Percentiles rank a stretch among this genome's conserved stretches.
These are phyloP conservation scores for Macaria notata DNA, from an alignment of 2,888 invertebrate genomes.

Conservation along the genomic window DNA sequence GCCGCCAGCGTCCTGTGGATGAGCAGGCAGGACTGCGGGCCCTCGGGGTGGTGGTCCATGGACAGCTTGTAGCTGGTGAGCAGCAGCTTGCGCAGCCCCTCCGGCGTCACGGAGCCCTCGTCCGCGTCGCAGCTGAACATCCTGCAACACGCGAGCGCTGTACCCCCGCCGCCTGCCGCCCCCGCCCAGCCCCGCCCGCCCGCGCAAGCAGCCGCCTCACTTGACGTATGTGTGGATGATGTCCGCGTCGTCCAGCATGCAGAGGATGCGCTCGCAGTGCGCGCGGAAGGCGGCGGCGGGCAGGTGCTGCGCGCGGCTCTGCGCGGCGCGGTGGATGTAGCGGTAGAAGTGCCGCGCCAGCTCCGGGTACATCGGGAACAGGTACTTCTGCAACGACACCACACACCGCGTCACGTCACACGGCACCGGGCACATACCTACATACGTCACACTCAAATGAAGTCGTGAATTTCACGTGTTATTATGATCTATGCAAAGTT, in stretches of 20 bases:
- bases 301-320: constrained; percentile 84
- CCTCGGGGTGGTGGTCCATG: constrained; percentile 90
- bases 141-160: constrained; percentile 46
- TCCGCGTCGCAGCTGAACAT: constrained; percentile 82
- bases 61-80: constrained; percentile 89
- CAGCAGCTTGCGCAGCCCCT: constrained; percentile 85
- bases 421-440: too few species aligned
- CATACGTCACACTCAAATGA: too few species aligned
- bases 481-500: too few species aligned
- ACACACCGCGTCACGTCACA: neutral
- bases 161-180: too few species aligned
- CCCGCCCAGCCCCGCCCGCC: too few species aligned
- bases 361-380: constrained; percentile 90
- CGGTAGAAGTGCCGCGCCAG: constrained; percentile 86
- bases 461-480: too few species aligned
- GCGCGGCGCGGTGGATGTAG: constrained; percentile 82
- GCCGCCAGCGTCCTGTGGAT: constrained; percentile 88
- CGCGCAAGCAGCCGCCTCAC: constrained; percentile 3
- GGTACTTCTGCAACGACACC: constrained; percentile 81
- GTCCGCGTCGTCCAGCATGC: constrained; percentile 80
- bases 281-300: constrained; percentile 85
- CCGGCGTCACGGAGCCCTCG: constrained; percentile 83
- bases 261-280: constrained; percentile 86
- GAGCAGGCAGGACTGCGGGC: constrained; percentile 83
- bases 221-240: constrained; percentile 87